phyloP scores from a whole-genome alignment of 2,797 vertebrate species.

The Syngnathus rostellatus region DNA sequence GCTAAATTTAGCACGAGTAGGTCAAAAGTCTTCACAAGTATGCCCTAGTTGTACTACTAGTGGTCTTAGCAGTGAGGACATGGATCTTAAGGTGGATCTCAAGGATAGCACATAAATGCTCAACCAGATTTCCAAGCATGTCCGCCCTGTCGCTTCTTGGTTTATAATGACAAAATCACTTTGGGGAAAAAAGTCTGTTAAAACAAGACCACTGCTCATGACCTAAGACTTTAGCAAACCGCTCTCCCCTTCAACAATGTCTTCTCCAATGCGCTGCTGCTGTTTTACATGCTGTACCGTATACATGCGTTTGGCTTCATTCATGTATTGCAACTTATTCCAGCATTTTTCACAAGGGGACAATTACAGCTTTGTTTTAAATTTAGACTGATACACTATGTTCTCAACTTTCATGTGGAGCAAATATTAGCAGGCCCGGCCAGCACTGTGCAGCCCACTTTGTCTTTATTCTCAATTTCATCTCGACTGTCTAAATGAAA shows the following conservation, averaged over 20 bases:
- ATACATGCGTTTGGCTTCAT: background rate
- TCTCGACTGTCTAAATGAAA: constrained; percentile 55
- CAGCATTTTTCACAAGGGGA: constrained; percentile 11
- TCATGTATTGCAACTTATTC: background rate
- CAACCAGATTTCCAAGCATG: background rate
- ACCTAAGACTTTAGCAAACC: background rate
- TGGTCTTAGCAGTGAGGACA: background rate
- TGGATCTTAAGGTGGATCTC: background rate
- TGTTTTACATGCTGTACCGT: background rate
- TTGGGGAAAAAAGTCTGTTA: background rate
- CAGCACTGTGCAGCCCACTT: constrained; percentile 23
- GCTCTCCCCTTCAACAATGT: background rate
- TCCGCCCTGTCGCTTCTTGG: background rate
- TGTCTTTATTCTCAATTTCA: constrained; percentile 48
- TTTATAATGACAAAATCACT: background rate
- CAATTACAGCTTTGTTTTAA: constrained; percentile 10
- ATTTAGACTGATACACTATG: background rate
- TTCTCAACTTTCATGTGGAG: constrained; percentile 20
- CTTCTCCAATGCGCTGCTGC: background rate
- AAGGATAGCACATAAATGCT: background rate
- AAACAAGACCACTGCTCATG: background rate
- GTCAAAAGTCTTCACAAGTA: too few species aligned
- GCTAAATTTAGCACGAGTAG: too few species aligned
- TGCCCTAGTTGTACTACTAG: background rate
- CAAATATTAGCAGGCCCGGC: constrained; percentile 15